Conservation (phyloP, 1,140 invertebrate species). For the Hylaeus volcanicus region DNA sequence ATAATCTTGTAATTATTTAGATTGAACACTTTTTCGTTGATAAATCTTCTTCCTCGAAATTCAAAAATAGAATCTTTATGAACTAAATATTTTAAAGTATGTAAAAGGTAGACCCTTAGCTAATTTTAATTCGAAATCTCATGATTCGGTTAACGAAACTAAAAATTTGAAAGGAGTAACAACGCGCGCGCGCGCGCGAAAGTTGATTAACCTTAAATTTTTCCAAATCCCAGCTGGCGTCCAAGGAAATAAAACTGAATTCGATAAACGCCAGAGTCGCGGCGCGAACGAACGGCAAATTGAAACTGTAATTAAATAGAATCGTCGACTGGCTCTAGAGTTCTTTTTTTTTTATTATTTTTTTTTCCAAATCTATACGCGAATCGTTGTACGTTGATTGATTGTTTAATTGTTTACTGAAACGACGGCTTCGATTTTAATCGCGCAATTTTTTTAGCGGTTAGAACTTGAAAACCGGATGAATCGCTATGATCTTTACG, state of each 20-base stretch:
- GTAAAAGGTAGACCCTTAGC: too few relatives aligned
- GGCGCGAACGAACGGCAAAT: constrained; percentile 13
- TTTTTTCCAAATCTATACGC: constrained; percentile 15
- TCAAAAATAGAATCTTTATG: too few relatives aligned
- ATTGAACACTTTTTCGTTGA: background rate
- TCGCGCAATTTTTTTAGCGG: background rate
- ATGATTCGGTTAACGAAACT: too few relatives aligned
- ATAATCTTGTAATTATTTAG: too few relatives aligned
- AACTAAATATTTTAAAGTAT: too few relatives aligned
- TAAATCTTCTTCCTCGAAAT: background rate
- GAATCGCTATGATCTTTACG: background rate
- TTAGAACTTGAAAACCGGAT: background rate
- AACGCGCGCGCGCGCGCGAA: too few relatives aligned
- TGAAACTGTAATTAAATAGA: constrained; percentile 40
- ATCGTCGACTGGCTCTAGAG: background rate
- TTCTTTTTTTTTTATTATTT: too few relatives aligned
- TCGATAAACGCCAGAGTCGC: constrained; percentile 16
- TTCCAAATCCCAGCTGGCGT: background rate
- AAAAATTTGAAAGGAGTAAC: too few relatives aligned
- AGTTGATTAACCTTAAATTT: background rate
- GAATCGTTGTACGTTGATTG: constrained; percentile 8
- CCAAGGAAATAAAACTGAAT: constrained; percentile 24
- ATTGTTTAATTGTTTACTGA: constrained; percentile 35
- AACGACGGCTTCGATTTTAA: background rate
- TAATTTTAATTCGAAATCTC: too few relatives aligned